A percentile compares a stretch with the other conserved stretches of the same genome.
Evolutionary conservation across 2,888 invertebrate species (phyloP).

Genomic region (Eupithecia exiguata): DNA sequence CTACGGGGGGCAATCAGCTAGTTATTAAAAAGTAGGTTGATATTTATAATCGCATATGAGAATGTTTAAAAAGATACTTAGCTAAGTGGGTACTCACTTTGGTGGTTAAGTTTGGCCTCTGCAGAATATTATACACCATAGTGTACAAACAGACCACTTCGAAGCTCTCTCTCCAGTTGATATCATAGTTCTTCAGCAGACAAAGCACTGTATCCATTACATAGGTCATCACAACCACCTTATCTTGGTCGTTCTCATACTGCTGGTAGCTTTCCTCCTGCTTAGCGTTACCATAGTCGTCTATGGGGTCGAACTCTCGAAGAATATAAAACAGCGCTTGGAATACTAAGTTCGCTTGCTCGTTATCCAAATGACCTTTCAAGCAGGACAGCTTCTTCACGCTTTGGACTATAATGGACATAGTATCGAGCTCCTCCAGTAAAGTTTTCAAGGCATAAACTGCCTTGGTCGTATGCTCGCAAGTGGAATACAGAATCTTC

Average conservation of each 20-base stretch:
- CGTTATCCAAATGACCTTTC: slow-evolving; percentile 83
- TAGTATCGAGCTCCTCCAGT: slow-evolving; percentile 70
- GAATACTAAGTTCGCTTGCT: slow-evolving; percentile 86
- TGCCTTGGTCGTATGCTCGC: slow-evolving; percentile 85
- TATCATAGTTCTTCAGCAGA: slow-evolving; percentile 87
- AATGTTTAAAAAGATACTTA: not conserved
- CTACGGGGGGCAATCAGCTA: no score
- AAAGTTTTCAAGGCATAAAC: slow-evolving; percentile 85
- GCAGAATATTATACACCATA: slow-evolving; percentile 69
- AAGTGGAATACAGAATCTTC: slow-evolving; percentile 85
- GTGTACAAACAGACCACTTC: slow-evolving; percentile 87
- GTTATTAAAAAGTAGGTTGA: not conserved
- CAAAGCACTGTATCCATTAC: slow-evolving; percentile 86
- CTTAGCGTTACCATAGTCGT: slow-evolving; percentile 53
- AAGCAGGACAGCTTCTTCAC: slow-evolving; percentile 84
- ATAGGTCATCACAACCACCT: slow-evolving; percentile 83
- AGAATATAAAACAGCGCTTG: slow-evolving; percentile 85
- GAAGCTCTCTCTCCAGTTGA: slow-evolving; percentile 91
- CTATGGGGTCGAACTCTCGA: slow-evolving; percentile 78
- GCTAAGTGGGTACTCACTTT: slow-evolving; percentile 60
- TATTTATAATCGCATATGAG: not conserved
- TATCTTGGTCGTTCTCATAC: slow-evolving; percentile 64
- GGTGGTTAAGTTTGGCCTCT: slow-evolving; percentile 66
- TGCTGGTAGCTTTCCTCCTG: slow-evolving; percentile 42
- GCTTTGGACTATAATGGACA: slow-evolving; percentile 78